A percentile compares a stretch with the other conserved stretches of the same genome.
Evolutionary conservation across 1,140 invertebrate species (phyloP).

Genomic region (Antheraea mylitta): DNA sequence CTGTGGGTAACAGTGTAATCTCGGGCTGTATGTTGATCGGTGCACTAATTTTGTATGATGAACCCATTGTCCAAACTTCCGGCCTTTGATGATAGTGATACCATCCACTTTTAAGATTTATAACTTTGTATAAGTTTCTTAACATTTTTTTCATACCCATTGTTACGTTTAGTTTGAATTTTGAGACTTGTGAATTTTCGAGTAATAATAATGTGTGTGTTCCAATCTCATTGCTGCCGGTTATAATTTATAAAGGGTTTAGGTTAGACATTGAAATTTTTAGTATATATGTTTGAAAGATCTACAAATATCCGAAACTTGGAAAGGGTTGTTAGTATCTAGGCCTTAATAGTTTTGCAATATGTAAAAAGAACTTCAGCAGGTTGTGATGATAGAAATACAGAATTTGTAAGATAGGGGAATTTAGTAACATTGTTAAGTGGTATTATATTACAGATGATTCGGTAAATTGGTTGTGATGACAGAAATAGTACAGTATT

Average conservation of each 20-base stretch:
- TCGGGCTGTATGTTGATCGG: conserved; percentile 33
- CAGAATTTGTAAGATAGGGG: too few relatives aligned
- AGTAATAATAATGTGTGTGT: too few relatives aligned
- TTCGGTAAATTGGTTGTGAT: not conserved
- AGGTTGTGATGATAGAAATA: too few relatives aligned
- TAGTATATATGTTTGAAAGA: too few relatives aligned
- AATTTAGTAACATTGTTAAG: not conserved
- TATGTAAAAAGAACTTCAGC: too few relatives aligned
- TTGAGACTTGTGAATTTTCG: not conserved
- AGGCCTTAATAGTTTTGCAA: too few relatives aligned
- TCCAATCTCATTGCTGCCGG: too few relatives aligned
- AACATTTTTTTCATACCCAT: not conserved
- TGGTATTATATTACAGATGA: not conserved
- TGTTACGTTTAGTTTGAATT: not conserved
- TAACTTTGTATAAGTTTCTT: not conserved
- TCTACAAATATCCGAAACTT: too few relatives aligned
- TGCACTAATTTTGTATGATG: conserved; percentile 45
- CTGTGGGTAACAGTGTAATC: conserved; percentile 27
- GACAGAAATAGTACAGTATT: too few relatives aligned
- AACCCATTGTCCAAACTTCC: conserved; percentile 52
- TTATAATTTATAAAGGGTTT: too few relatives aligned
- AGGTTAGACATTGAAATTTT: too few relatives aligned
- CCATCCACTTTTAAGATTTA: not conserved
- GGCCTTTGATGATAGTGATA: conserved; percentile 27
- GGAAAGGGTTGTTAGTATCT: too few relatives aligned